Base-by-base conservation (phyloP, 2,113 vertebrate genomes). In the Zosterops lateralis region DNA sequence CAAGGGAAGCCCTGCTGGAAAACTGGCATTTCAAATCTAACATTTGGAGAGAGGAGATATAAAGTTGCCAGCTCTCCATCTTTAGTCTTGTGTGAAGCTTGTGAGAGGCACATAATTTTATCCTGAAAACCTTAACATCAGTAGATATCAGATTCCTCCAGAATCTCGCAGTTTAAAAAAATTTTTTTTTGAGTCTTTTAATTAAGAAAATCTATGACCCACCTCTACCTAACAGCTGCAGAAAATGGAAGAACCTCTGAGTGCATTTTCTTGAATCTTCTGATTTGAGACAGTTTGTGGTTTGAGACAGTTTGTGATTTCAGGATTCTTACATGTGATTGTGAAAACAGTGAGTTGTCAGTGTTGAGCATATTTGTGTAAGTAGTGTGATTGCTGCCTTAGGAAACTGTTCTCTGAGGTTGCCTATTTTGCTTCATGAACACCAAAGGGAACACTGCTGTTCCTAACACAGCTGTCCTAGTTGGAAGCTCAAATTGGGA, bases 1-100 rank as follows among this genome's bases (percentile, higher is more conserved):
- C 71, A 91, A 92, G 84, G 62, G 89, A 90, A 96, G 34, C 67
- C 84, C 68, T 84, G 87, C 78, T 94, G 80, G 61, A 87, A 79
- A 90, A 82, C 50, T 60, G 73, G 26, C 77, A 74, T 82, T 80
- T 90, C 78, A 83, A 73, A 65, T 68, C 71, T 67, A 4, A 91
- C 72, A 40, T 78, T 90, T 14, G 14, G 74, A 87, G 21, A 75
- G 6, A 7, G 32, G 32, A 87, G 17, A 45, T 7, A 50, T 6
- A 61, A 75, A 44, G 22, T 47, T 73, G 50, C 75, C 84, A 85
- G 21, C 5, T 67, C 48, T 82, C 67, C 7, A 14, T 78, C 57
- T 90, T 85, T 18, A 79, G 28, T 45, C 54, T 53, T 64, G 14
- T 53, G 18, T 58, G 70, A 67, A n/a, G 54, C 20, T 53, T 66